These are phyloP conservation scores for Anastrepha ludens DNA, from an alignment of 1,140 invertebrate genomes.

Conservation along the genomic window DNA sequence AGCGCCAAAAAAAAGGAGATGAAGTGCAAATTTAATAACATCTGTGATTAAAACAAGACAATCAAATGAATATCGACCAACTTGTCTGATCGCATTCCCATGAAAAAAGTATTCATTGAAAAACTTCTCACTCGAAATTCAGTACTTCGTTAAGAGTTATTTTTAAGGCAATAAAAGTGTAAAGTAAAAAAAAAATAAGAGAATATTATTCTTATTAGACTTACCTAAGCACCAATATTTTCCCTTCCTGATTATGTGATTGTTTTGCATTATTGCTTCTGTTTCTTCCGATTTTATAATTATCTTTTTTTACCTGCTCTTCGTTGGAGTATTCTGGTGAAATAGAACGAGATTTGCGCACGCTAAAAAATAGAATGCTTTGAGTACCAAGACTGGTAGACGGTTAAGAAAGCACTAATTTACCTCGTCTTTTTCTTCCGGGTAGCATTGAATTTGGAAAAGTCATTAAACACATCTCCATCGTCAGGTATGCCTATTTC, in stretches of 20 bases:
- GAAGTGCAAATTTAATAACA: no score
- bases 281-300: neutral
- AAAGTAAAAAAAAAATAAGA: no score
- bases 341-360: neutral
- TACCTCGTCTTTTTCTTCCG: conserved; percentile 60
- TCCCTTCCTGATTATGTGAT: neutral
- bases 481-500: conserved; percentile 53
- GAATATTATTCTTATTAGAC: no score
- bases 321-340: neutral
- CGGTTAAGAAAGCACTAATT: neutral
- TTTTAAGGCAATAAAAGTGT: no score
- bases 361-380: conserved; percentile 5
- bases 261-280: neutral
- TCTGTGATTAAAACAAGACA: no score
- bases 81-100: no score
- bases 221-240: neutral
- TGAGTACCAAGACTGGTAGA: conserved; percentile 36
- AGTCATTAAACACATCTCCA: conserved; percentile 64
- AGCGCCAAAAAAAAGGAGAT: no score
- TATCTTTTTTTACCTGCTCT: neutral
- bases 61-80: no score
- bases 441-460: conserved; percentile 65
- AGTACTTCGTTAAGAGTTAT: no score
- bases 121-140: no score
- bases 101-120: no score